Evolutionary conservation across 2,797 vertebrate species (phyloP), one percentile per base, ranked within the genome.

Genomic region (Gallinago solitaria): DNA sequence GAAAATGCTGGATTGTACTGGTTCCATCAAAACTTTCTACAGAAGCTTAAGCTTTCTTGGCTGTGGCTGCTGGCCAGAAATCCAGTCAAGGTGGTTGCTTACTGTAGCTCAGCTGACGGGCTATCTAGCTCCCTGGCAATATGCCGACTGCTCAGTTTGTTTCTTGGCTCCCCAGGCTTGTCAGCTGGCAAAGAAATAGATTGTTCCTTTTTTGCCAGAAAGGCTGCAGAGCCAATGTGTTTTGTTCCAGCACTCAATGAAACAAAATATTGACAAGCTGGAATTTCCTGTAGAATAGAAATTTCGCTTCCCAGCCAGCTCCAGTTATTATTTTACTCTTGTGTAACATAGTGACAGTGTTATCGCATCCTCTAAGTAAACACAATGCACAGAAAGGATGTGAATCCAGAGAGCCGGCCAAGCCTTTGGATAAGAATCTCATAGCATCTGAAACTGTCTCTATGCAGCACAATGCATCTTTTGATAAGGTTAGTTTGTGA

Each of bases 181-280:
- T 87, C 82, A 82, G 77, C 88, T 89, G 95, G 92, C 92, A 89
- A 82, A 93, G 77, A 90, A 90, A 91, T 15, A 90, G 73, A 82
- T 37, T 82, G 93, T 56, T 93, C 65, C 74, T 43, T 43, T 89
- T 93, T 94, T 92, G 95, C 93, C 96, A 96, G 77, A 82, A 90
- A 88, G 65, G n/a, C 74, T 82, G 86, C 39, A 63, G 51, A 87
- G 94, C 93, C 93, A 91, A 92, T 1, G 3, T 0, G 9, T 95
- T 96, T 96, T 95, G 93, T 93, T 96, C 83, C 86, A 94, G 74
- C 4, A 2, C 83, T 93, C 1, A 0, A 76, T 84, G 88, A 95
- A 92, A 96, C 88, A 97, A 96, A 96, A 95, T 94, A 95, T 93
- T 96, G 94, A 97, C 94, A 93, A 92, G 88, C 51, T 84, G 83